Evolutionary conservation across 1,140 invertebrate genomes (phyloP), one percentile per base, ranked within the genome.

Genomic region (Aphis gossypii): DNA sequence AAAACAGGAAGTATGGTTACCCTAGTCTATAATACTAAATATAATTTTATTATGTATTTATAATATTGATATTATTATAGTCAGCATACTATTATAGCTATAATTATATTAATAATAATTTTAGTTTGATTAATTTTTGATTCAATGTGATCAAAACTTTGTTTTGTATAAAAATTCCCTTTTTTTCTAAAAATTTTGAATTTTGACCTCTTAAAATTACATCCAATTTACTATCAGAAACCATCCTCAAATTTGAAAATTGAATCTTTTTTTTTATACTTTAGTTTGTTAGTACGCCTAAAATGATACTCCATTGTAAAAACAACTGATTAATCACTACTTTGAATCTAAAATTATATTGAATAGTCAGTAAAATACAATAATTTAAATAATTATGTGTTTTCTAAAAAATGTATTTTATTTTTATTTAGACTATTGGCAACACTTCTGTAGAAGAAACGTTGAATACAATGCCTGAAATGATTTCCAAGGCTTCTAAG

Each of bases 351-450:
- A 94, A 44, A 54, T 94, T 94, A 41, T 7, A 83, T 38, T 38
- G 2, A 35, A 95, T 94, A 25, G 96, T 95, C 89, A 95, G 95
- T 91, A 68, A 76, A 76, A 4, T 76, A 14, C 5, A 18, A 76
- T n/a, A n/a, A 20, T 35, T 76, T n/a, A 76, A 76, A 76, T 76
- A 68, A 68, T 60, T 30, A 68, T 68, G 11, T 76, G 60, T 76
- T n/a, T 95, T 94, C 9, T 94, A 94, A 90, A 96, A 96, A 18
- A 94, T 95, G 95, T 54, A 6, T 30, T 86, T 86, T 86, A 46
- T 30, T 38, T 89, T 89, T 56, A 30, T 89, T 89, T 56, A 89
- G 88, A 89, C 88, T 30, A 38, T 89, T 56, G 48, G 51, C 23
- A 6, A 89, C 56, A 23, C 23, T 14, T 25, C 51, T 2, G 20